phyloP scores from a whole-genome alignment of 2,113 vertebrate genomes.

The Alligator mississippiensis region DNA sequence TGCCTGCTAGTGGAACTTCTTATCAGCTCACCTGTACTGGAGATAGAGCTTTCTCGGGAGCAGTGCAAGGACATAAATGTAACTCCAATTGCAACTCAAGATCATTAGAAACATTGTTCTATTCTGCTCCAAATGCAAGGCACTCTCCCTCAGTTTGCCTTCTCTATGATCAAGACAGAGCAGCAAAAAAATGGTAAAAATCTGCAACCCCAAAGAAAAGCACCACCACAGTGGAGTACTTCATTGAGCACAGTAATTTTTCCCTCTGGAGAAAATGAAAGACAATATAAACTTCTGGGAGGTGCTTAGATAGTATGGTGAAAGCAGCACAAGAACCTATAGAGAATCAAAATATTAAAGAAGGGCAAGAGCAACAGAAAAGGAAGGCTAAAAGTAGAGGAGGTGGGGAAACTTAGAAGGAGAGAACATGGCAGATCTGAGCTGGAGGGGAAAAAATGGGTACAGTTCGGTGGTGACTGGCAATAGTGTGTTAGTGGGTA shows the following conservation, averaged over 20 bases:
- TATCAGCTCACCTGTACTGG: no score
- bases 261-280: neutral
- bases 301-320: neutral
- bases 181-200: neutral
- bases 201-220: neutral
- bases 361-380: neutral
- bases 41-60: no score
- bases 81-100: neutral
- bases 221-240: neutral
- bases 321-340: neutral
- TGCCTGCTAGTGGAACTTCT: no score
- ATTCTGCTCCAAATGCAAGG: neutral
- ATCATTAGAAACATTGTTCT: neutral
- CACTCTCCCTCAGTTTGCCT: neutral
- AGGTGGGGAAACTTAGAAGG: neutral
- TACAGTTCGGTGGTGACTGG: no score
- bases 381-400: neutral
- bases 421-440: neutral
- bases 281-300: neutral
- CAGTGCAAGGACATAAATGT: neutral
- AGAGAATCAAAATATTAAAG: neutral
- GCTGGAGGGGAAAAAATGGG: no score
- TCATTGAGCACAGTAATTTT: neutral
- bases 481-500: neutral
- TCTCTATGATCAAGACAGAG: neutral